Evolutionary conservation across 2,113 vertebrate genomes (phyloP), one percentile per base, ranked within the genome.

Genomic region (Hydrochoerus hydrochaeris): DNA sequence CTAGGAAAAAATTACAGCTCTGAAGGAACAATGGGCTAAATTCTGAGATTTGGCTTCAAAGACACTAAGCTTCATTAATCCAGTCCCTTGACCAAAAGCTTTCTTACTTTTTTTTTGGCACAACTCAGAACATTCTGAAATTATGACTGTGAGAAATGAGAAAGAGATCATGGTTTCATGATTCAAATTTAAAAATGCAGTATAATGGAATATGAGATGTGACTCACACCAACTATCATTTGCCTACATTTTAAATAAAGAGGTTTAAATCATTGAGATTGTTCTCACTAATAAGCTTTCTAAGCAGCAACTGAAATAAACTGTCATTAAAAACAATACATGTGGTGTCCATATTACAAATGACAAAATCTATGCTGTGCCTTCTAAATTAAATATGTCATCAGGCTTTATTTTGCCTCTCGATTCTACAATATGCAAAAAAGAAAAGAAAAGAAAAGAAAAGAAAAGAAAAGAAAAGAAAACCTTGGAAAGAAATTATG

Each of bases 41-140:
- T 85, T 58, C 80, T 88, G 92, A 87, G 38, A 83, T 52, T 95
- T 96, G 84, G 67, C 49, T 44, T 32, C 67, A 46, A 91, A 77
- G 41, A 90, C 63, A 41, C 3, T 13, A 85, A 46, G 60, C 28
- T 95, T 92, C 69, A 46, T 92, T 92, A 87, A 93, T 91, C 90
- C 58, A 93, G 62, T 71, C 20, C 30, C 49, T 94, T 93, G n/a
- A 85, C 38, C 49, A 91, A 86, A 96, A 90, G 91, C 75, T 88
- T 81, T 65, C 28, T 97, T 85, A 62, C 24, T 58, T 90, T 41
- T 41, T 88, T 94, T 65, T 38, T 49, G 81, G 81, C 9, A 77
- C 26, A 95, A 84, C 7, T 49, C 57, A 87, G 32, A 91, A 84
- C 16, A 88, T 11, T 85, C 35, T 95, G 80, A 26, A 87, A 75